Percentiles rank a stretch among this genome's conserved stretches.
These are phyloP conservation scores for Clusia tigrina DNA, from an alignment of 2,888 invertebrate genomes.

Conservation along the genomic window DNA sequence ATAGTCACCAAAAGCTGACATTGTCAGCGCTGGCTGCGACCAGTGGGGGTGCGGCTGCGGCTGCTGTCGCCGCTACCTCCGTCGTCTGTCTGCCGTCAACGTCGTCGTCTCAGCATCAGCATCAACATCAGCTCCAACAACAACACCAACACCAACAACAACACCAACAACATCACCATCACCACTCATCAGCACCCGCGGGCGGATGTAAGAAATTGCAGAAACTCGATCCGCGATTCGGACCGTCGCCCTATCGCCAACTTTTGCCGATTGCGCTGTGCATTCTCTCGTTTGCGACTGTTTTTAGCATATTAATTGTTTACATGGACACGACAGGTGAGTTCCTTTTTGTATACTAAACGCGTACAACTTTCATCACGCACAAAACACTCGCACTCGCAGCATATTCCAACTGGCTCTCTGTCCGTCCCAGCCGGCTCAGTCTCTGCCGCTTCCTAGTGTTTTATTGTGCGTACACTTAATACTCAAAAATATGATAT, in stretches of 20 bases:
- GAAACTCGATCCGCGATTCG: constrained; percentile 62
- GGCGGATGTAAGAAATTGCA: constrained; percentile 58
- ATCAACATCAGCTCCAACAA: constrained; percentile 35
- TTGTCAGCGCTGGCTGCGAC: too few relatives aligned
- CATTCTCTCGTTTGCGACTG: constrained; percentile 80
- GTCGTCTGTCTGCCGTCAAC: constrained; percentile 34
- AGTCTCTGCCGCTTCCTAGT: neutral
- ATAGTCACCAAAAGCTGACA: constrained; percentile 44
- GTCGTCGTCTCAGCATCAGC: constrained; percentile 38
- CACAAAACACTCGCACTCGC: neutral
- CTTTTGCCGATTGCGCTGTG: constrained; percentile 76
- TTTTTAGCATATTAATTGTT: constrained; percentile 79
- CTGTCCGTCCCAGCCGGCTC: neutral
- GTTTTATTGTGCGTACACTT: neutral
- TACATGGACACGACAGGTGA: constrained; percentile 84
- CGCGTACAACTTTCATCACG: neutral
- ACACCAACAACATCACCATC: constrained; percentile 42
- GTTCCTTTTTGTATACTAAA: too few relatives aligned
- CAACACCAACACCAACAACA: constrained; percentile 34
- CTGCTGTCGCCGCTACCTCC: constrained; percentile 38
- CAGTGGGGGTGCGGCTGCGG: too few relatives aligned
- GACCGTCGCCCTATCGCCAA: constrained; percentile 63
- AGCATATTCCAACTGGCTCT: neutral
- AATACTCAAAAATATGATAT: constrained; percentile 46
- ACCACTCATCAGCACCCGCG: constrained; percentile 11